phyloP scores from a whole-genome alignment of 2,797 vertebrate genomes.

The Pempheris klunzingeri region DNA sequence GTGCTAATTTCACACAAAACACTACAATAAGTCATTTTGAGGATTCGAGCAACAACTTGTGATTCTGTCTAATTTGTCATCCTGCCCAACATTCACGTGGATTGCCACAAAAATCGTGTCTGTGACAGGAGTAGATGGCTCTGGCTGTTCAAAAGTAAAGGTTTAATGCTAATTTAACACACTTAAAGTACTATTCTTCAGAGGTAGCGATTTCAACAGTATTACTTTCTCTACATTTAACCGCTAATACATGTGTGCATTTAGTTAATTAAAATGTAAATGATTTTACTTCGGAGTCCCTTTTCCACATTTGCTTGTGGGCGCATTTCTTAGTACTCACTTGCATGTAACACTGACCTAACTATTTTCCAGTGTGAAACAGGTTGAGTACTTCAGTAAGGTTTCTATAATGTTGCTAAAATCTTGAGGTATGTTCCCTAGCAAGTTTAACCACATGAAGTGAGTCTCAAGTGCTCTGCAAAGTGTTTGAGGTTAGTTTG shows the following conservation, averaged over 20 bases:
- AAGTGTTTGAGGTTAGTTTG: conserved; percentile 58
- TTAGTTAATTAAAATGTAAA: background rate
- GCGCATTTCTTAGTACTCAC: background rate
- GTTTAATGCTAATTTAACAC: background rate
- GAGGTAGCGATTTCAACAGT: background rate
- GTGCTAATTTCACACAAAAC: background rate
- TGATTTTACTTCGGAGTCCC: background rate
- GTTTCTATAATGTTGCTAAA: conserved; percentile 14
- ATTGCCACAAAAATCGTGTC: background rate
- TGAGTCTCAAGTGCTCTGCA: conserved; percentile 41
- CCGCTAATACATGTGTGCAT: background rate
- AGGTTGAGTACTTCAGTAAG: conserved; percentile 10
- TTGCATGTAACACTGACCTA: background rate
- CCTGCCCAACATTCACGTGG: background rate
- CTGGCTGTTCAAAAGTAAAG: background rate
- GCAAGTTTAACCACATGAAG: conserved; percentile 47
- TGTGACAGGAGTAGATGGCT: background rate
- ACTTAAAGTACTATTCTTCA: background rate
- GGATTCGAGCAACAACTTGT: background rate
- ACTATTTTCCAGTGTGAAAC: conserved; percentile 2
- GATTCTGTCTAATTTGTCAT: background rate
- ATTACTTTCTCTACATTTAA: background rate
- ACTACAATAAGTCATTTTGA: too few species aligned
- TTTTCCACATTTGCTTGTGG: background rate
- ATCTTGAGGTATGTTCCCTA: conserved; percentile 34